These are phyloP conservation scores for Gonocerus acuteangulatus DNA, from an alignment of 2,888 invertebrate genomes.

Conservation along the genomic window DNA sequence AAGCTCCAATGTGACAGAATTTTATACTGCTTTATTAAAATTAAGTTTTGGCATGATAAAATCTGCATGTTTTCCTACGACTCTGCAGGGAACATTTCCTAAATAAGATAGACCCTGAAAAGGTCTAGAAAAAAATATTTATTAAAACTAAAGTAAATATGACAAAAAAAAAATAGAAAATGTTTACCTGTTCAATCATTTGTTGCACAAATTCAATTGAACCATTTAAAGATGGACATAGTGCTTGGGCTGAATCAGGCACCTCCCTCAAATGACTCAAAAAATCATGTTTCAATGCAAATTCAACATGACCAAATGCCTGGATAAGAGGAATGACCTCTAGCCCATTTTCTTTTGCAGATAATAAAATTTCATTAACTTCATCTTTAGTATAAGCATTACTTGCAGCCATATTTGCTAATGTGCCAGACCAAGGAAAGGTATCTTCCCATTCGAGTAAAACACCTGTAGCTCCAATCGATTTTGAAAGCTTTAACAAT, in stretches of 20 bases:
- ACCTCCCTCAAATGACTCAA: constrained; percentile 59
- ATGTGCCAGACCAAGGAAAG: constrained; percentile 61
- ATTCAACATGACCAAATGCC: constrained; percentile 71
- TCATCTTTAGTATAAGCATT: constrained; percentile 55
- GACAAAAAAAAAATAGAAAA: too few species aligned
- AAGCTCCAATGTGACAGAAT: too few species aligned
- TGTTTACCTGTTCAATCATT: constrained; percentile 60
- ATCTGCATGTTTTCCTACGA: too few species aligned
- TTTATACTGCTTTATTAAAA: too few species aligned
- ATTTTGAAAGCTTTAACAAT: constrained; percentile 51
- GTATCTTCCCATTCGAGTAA: constrained; percentile 73
- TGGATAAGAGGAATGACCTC: constrained; percentile 67
- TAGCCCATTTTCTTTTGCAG: constrained; percentile 52
- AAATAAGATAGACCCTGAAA: too few species aligned
- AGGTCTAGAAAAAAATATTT: too few species aligned
- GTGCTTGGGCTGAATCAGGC: constrained; percentile 58
- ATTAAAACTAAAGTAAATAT: too few species aligned
- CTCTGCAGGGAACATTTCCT: too few species aligned
- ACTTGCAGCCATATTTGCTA: constrained; percentile 50
- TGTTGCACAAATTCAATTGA: constrained; percentile 56
- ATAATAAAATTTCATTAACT: constrained; percentile 47
- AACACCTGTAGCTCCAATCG: constrained; percentile 63
- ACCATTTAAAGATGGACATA: constrained; percentile 60
- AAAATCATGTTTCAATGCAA: constrained; percentile 57
- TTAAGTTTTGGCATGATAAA: too few species aligned